These are phyloP conservation scores for Atta cephalotes DNA, from an alignment of 1,140 invertebrate genomes.

Conservation along the genomic window DNA sequence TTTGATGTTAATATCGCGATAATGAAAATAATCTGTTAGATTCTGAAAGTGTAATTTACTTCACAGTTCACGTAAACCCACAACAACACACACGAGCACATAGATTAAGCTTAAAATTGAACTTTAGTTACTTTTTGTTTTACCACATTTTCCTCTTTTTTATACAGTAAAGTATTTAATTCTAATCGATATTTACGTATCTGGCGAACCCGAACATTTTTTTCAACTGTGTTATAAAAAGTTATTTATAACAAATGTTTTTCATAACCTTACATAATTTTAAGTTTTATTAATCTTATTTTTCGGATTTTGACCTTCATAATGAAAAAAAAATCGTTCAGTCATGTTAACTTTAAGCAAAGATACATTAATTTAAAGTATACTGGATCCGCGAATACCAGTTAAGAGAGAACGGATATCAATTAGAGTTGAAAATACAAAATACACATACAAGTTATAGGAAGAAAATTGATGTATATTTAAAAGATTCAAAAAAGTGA, in stretches of 20 bases:
- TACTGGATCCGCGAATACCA: too few relatives aligned
- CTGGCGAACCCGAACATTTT: too few relatives aligned
- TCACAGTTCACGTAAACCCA: neutral
- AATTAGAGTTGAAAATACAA: neutral
- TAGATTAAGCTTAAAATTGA: neutral
- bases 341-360: too few relatives aligned
- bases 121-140: neutral
- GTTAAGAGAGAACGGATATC: too few relatives aligned
- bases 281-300: too few relatives aligned
- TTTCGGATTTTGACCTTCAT: too few relatives aligned
- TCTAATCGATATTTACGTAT: too few relatives aligned
- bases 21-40: neutral
- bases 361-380: too few relatives aligned
- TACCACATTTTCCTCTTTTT: neutral
- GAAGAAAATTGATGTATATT: neutral
- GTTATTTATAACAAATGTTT: too few relatives aligned
- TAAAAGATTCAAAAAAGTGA: neutral
- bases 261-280: too few relatives aligned
- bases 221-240: too few relatives aligned
- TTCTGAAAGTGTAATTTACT: neutral
- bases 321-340: too few relatives aligned
- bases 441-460: neutral
- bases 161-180: neutral
- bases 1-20: slow-evolving; percentile 5
- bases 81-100: neutral